phyloP scores from a whole-genome alignment of 2,113 vertebrate species.

The Trachemys scripta region DNA sequence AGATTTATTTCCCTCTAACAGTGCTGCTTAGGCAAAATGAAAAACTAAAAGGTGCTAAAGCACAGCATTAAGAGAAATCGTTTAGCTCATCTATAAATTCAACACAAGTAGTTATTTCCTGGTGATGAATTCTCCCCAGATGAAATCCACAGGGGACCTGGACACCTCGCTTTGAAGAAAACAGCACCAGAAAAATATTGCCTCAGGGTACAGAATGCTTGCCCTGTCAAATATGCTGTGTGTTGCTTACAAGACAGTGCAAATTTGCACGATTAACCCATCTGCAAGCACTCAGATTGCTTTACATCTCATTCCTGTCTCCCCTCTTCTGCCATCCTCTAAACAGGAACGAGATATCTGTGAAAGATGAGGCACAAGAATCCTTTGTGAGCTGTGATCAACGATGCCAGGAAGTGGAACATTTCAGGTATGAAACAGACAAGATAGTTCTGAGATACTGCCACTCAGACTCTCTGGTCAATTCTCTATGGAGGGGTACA shows the following conservation, averaged over 20 bases:
- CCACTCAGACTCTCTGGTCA: not conserved
- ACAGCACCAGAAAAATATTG: not conserved
- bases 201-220: not conserved
- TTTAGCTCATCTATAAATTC: constrained; percentile 59
- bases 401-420: not conserved
- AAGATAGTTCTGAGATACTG: not conserved
- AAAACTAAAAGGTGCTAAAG: constrained; percentile 50
- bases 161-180: constrained; percentile 25
- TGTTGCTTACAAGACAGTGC: not conserved
- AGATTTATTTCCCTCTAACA: constrained; percentile 50
- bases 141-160: constrained; percentile 7
- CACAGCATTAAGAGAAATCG: constrained; percentile 47
- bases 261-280: not conserved
- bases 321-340: not conserved
- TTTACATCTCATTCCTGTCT: not conserved
- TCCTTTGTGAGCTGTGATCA: not conserved
- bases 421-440: not conserved
- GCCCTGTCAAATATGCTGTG: not conserved
- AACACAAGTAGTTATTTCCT: constrained; percentile 57
- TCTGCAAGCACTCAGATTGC: rapidly evolving
- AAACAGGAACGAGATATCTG: not conserved
- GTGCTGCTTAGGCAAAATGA: constrained; percentile 23
- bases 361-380: not conserved
- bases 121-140: constrained; percentile 37
- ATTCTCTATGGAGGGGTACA: not conserved